Percentiles rank a stretch among this genome's conserved stretches.
Conservation (phyloP, 2,113 vertebrate species). For the Cololabis saira region DNA sequence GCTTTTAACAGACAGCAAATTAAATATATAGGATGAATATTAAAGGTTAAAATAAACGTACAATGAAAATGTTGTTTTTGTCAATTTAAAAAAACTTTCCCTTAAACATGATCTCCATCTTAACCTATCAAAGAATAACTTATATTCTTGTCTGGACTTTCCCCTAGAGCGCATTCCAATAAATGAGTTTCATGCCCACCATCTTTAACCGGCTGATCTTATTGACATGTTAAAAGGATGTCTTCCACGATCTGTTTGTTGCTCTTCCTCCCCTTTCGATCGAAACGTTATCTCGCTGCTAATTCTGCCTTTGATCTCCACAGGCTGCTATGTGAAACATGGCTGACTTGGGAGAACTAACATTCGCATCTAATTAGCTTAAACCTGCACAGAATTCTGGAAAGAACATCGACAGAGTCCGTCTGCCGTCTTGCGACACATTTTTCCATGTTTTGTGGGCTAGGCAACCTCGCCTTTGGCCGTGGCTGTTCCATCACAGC, state of each 20-base stretch:
- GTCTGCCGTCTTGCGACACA: slow-evolving; percentile 2
- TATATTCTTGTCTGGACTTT: slow-evolving; percentile 18
- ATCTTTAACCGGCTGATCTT: slow-evolving; percentile 58
- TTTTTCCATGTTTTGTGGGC: slow-evolving; percentile 3
- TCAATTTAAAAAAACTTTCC: slow-evolving; percentile 18
- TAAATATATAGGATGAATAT: slow-evolving; percentile 6
- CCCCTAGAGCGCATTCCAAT: slow-evolving; percentile 30
- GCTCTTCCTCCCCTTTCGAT: slow-evolving; percentile 57
- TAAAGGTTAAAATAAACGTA: neutral
- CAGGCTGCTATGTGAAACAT: slow-evolving; percentile 18
- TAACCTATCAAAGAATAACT: slow-evolving; percentile 37
- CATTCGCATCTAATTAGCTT: slow-evolving; percentile 38
- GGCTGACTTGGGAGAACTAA: slow-evolving; percentile 23
- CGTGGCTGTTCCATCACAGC: slow-evolving; percentile 5
- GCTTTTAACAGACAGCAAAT: neutral
- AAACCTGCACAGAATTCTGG: slow-evolving; percentile 20
- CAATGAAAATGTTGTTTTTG: slow-evolving; percentile 1
- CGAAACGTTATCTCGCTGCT: slow-evolving; percentile 49
- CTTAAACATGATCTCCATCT: slow-evolving; percentile 25
- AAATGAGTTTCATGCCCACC: slow-evolving; percentile 45
- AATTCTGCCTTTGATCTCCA: slow-evolving; percentile 65
- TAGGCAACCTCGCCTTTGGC: slow-evolving; percentile 10
- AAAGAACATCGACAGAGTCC: neutral
- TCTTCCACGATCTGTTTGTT: slow-evolving; percentile 55
- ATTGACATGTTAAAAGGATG: slow-evolving; percentile 62